Conservation (phyloP, 2,888 invertebrate genomes). For the Caradrina clavipalpis region DNA sequence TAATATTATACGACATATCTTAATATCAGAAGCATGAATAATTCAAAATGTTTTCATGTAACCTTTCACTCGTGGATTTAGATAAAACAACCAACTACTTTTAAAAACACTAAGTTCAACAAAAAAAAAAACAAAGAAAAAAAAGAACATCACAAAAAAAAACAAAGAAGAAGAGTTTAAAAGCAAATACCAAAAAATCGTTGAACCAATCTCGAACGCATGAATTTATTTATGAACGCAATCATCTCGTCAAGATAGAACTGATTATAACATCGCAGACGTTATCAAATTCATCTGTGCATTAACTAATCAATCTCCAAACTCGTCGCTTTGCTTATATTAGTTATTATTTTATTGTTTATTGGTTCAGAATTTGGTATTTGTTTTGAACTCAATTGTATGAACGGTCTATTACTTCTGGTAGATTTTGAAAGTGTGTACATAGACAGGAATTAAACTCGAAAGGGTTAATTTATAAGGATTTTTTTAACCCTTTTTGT, state of each 20-base stretch:
- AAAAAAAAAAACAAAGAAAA: neutral
- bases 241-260: constrained; percentile 21
- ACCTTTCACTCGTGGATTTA: neutral
- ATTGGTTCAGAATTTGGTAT: constrained; percentile 2
- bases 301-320: constrained; percentile 50
- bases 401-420: constrained; percentile 10
- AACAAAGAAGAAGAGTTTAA: neutral
- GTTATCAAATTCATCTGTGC: constrained; percentile 47
- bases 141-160: too few relatives aligned
- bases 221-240: constrained; percentile 20
- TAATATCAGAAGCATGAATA: neutral
- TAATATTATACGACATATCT: neutral
- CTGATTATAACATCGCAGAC: constrained; percentile 28
- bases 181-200: neutral
- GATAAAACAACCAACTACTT: neutral
- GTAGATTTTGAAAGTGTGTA: neutral
- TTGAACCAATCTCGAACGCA: neutral
- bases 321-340: constrained; percentile 37
- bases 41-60: neutral
- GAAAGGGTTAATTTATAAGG: neutral
- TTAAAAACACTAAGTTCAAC: too few relatives aligned
- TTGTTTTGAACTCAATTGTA: constrained; percentile 23
- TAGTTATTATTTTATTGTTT: constrained; percentile 40
- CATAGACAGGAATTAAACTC: neutral
- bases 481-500: neutral